Percentiles rank a stretch among this genome's conserved stretches.
Conservation (phyloP, 2,797 vertebrate genomes). For the Falco naumanni region DNA sequence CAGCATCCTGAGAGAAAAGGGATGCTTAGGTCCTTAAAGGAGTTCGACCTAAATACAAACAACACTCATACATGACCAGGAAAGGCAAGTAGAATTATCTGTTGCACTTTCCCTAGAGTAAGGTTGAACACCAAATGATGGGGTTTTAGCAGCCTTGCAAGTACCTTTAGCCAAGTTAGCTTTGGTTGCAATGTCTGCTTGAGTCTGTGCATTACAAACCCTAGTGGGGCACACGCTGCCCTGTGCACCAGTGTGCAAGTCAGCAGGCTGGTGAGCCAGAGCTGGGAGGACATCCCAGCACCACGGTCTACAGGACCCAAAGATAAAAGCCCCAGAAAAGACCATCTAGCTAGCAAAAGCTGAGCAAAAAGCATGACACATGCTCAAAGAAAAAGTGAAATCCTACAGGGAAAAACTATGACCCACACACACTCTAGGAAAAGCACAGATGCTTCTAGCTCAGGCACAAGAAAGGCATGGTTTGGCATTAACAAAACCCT, state of each 20-base stretch:
- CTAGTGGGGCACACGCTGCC: background rate
- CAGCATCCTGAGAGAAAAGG: background rate
- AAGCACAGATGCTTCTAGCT: background rate
- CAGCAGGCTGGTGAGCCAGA: accelerated
- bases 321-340: background rate
- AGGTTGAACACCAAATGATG: background rate
- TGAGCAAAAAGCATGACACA: accelerated
- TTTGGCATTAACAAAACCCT: constrained; percentile 26
- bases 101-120: background rate
- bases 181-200: background rate
- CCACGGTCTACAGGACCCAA: background rate
- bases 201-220: background rate
- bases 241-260: accelerated
- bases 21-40: background rate
- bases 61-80: background rate
- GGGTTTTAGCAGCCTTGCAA: background rate
- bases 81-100: background rate
- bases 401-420: background rate
- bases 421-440: background rate
- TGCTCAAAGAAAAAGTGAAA: background rate
- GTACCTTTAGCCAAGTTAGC: background rate
- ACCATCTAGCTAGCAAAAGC: background rate
- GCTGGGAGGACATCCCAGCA: background rate
- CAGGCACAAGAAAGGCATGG: constrained; percentile 5
- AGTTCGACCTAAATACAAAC: background rate